A percentile compares a stretch with the other conserved stretches of the same genome.
Conservation (phyloP, 1,140 invertebrate species). For the Cyclina sinensis region DNA sequence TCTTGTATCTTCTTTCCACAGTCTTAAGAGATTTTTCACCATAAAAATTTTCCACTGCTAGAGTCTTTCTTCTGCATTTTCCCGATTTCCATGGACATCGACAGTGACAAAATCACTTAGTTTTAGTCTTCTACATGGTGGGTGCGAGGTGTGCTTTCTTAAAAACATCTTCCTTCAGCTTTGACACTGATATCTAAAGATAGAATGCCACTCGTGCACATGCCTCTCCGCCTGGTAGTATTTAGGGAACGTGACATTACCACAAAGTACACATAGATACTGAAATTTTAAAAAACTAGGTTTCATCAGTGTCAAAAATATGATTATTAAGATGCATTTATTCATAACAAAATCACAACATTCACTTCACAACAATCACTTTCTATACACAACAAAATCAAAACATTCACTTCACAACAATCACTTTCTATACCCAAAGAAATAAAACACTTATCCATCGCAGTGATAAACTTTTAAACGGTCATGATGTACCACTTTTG, state of each 20-base stretch:
- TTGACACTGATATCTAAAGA: not conserved
- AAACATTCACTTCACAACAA: not conserved
- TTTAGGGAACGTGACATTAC: not conserved
- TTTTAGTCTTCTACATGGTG: not conserved
- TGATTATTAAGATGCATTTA: not conserved
- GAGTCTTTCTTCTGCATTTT: not conserved
- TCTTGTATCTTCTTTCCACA: too few species aligned
- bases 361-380: not conserved
- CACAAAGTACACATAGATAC: not conserved
- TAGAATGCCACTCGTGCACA: not conserved
- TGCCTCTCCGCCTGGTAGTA: not conserved
- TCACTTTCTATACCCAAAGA: not conserved
- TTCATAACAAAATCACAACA: not conserved
- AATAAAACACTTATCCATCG: not conserved
- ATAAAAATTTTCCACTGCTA: too few species aligned
- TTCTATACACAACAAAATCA: not conserved
- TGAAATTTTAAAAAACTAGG: not conserved
- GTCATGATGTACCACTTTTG: conserved; percentile 15
- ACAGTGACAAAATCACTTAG: not conserved
- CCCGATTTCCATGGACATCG: not conserved
- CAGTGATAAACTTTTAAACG: not conserved
- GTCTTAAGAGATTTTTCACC: too few species aligned
- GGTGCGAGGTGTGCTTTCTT: not conserved
- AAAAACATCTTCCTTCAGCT: not conserved
- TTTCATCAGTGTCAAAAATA: too few species aligned